These are phyloP conservation scores for Coregonus clupeaformis DNA, from an alignment of 2,113 vertebrate genomes.

Conservation along the genomic window DNA sequence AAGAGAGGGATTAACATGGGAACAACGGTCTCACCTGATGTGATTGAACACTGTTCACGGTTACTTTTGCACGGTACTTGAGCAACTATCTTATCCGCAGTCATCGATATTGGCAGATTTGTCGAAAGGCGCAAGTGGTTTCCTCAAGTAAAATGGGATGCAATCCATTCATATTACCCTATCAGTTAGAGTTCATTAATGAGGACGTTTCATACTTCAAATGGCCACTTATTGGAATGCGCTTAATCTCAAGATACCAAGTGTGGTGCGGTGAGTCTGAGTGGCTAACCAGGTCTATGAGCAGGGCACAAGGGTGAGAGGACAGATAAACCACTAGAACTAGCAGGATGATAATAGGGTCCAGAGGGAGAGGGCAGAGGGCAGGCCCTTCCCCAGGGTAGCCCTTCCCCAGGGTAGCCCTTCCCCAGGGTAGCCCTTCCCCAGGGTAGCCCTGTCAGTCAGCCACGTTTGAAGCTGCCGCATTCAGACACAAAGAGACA, in stretches of 20 bases:
- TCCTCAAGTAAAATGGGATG: background rate
- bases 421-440: too few relatives aligned
- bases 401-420: too few relatives aligned
- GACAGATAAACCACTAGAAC: background rate
- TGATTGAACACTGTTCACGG: background rate
- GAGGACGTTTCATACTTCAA: background rate
- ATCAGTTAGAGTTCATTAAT: background rate
- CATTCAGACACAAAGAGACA: background rate
- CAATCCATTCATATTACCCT: background rate
- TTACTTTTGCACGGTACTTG: background rate
- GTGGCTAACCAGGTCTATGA: background rate
- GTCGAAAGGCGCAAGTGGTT: background rate
- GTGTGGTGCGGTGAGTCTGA: background rate
- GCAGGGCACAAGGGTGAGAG: background rate
- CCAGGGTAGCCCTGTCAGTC: background rate
- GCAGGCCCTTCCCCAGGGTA: slow-evolving; percentile 9
- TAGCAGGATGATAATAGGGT: background rate
- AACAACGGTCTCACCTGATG: background rate
- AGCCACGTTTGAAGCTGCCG: background rate
- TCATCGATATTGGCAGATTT: background rate
- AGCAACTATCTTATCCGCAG: background rate
- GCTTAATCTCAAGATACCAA: too few relatives aligned
- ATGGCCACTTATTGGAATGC: background rate
- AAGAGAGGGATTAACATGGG: background rate
- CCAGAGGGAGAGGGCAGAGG: background rate